phyloP scores from a whole-genome alignment of 2,113 vertebrate genomes.

The Datnioides undecimradiatus region DNA sequence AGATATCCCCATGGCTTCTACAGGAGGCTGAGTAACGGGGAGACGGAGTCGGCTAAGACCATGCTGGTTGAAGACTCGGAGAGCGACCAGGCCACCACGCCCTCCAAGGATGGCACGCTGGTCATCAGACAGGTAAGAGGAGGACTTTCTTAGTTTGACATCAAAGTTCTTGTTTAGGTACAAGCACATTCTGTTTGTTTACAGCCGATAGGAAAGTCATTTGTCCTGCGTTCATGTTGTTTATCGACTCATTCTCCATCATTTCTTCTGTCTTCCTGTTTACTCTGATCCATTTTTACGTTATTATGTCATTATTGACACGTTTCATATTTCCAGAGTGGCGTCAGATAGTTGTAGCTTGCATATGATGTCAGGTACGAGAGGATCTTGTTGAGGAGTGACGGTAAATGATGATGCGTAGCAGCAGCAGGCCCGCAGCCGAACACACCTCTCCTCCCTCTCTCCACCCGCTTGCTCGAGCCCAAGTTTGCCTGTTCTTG shows the following conservation, averaged over 20 bases:
- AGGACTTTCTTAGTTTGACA: neutral
- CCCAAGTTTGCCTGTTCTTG: constrained; percentile 94
- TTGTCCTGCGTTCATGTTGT: neutral
- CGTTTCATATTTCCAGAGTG: neutral
- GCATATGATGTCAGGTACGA: constrained; percentile 9
- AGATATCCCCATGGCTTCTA: constrained; percentile 73
- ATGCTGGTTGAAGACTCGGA: constrained; percentile 95
- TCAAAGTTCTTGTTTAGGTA: neutral
- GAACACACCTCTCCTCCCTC: constrained; percentile 74
- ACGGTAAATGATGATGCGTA: too few relatives aligned
- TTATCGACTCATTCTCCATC: constrained; percentile 22
- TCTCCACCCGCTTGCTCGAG: constrained; percentile 83
- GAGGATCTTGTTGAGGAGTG: neutral
- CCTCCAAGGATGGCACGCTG: constrained; percentile 96
- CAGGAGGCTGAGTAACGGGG: constrained; percentile 95
- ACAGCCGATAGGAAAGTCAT: neutral
- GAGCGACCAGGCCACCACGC: constrained; percentile 90
- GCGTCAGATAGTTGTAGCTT: neutral
- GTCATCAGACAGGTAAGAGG: constrained; percentile 95
- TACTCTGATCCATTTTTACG: neutral
- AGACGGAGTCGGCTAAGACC: constrained; percentile 95
- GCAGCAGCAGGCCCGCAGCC: constrained; percentile 2
- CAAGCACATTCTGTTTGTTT: neutral
- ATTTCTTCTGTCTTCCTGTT: neutral
- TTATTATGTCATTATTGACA: neutral